Evolutionary conservation across 1,140 invertebrate genomes (phyloP).

Genomic region (Macrostomum lignano): DNA sequence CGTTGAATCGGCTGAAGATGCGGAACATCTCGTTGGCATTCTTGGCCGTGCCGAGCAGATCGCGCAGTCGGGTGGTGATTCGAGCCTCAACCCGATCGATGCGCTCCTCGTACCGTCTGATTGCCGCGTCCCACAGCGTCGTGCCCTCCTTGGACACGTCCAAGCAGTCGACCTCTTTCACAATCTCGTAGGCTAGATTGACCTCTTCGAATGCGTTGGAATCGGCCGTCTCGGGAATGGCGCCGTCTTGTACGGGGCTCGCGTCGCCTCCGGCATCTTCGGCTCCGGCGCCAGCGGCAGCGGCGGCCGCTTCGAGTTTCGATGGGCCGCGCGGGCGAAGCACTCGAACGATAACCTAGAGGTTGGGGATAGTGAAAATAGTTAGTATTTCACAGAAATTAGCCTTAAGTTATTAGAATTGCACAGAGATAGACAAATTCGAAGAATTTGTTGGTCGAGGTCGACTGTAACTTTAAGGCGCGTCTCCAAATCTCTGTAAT

Average conservation of each 20-base stretch:
- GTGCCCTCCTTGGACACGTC: constrained; percentile 83
- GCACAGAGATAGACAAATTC: no score
- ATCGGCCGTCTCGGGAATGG: constrained; percentile 42
- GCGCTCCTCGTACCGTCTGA: constrained; percentile 71
- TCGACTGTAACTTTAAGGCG: no score
- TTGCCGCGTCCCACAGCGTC: constrained; percentile 83
- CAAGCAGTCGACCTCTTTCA: constrained; percentile 86
- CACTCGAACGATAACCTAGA: constrained; percentile 81
- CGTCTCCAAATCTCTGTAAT: no score
- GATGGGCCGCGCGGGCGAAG: constrained; percentile 34
- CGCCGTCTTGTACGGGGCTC: constrained; percentile 6
- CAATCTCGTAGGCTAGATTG: constrained; percentile 67
- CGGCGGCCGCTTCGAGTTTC: constrained; percentile 10
- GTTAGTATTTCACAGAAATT: no score
- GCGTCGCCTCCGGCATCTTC: constrained; percentile 13
- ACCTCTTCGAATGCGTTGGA: constrained; percentile 63
- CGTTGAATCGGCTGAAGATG: constrained; percentile 90
- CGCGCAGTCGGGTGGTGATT: constrained; percentile 73
- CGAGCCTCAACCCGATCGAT: constrained; percentile 86
- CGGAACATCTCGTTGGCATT: constrained; percentile 99
- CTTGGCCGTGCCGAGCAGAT: constrained; percentile 83
- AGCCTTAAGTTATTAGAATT: no score
- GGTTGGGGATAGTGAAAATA: no score
- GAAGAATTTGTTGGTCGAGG: no score
- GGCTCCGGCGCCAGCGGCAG: constrained; percentile 13